Base-by-base conservation (phyloP, 2,113 vertebrate genomes). In the Chloropsis cyanopogon region DNA sequence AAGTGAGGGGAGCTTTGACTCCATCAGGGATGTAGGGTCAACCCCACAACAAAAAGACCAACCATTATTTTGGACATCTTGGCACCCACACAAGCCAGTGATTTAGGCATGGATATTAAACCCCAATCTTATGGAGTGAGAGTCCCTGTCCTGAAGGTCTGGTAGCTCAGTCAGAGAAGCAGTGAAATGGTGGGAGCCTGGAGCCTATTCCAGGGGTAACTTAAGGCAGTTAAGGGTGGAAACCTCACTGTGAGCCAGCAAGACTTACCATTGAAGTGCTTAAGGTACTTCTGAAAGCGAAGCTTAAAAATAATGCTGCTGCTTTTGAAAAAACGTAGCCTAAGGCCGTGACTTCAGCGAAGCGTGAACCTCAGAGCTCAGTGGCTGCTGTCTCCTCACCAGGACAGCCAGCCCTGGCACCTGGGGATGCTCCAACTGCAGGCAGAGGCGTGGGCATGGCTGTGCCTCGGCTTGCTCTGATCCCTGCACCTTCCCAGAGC, bases 221-320 rank as follows among this genome's bases (percentile, higher is more conserved):
- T 72, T 19, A 44, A 65, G 42, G 76, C 75, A 86, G 46, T 54
- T 83, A 42, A 69, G 71, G 63, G 59, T 90, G 85, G 86, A 81
- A 82, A 90, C 66, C 68, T 86, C 76, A 44, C 39, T 13, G 13
- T 37, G 71, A 95, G 85, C 69, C 79, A 93, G 1, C 57, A 63
- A 82, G 87, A 78, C 20, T 91, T 84, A 46, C 73, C 28, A 10
- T 5, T 78, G 68, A 93, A 93, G 75, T 83, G 71, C 90, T 78
- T 86, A 63, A 78, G 76, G 73, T 80, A 68, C 75, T 78, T 88
- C 85, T 94, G 92, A 94, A 96, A 95, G 88, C 37, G 75, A 93
- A 87, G 88, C 79, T 78, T 92, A 54, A 44, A 81, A 90, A 59
- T 70, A 73, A 88, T 10, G 52, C 82, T 56, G 42, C 90, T 1